A percentile compares a stretch with the other conserved stretches of the same genome.
Evolutionary conservation across 2,888 invertebrate species (phyloP).

Genomic region (Linnaemya tessellans): DNA sequence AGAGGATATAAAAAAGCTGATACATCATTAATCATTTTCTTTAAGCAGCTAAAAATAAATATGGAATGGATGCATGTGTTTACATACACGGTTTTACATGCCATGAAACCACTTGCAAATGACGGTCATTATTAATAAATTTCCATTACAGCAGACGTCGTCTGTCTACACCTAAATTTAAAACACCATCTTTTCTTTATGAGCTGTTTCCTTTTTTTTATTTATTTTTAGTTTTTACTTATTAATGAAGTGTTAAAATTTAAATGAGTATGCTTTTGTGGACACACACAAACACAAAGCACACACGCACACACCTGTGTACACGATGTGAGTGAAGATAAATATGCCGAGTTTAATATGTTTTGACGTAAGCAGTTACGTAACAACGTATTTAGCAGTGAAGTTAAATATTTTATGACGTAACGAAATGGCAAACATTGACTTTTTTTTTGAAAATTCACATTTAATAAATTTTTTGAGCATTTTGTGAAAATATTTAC

Average conservation of each 20-base stretch:
- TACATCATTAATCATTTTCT: constrained; percentile 32
- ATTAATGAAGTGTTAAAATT: constrained; percentile 55
- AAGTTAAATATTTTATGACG: no score
- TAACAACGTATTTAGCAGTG: no score
- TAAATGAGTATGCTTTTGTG: not conserved
- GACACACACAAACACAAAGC: not conserved
- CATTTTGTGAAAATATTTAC: no score
- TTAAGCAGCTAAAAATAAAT: constrained; percentile 39
- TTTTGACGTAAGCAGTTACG: no score
- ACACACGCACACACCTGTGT: constrained; percentile 1
- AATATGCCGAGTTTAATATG: no score
- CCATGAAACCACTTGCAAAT: constrained; percentile 35
- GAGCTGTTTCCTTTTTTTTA: constrained; percentile 14
- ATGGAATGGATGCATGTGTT: not conserved
- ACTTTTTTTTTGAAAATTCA: no score
- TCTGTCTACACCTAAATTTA: constrained; percentile 29
- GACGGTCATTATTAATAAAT: constrained; percentile 44
- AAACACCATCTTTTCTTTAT: constrained; percentile 6
- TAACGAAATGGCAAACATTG: no score
- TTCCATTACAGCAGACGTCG: constrained; percentile 36
- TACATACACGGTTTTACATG: not conserved
- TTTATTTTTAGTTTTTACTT: constrained; percentile 37
- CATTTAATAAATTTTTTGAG: no score
- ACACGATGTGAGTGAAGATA: no score
- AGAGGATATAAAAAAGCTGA: constrained; percentile 4